Evolutionary conservation across 2,888 invertebrate genomes (phyloP).

Genomic region (Pristionchus arcanus): DNA sequence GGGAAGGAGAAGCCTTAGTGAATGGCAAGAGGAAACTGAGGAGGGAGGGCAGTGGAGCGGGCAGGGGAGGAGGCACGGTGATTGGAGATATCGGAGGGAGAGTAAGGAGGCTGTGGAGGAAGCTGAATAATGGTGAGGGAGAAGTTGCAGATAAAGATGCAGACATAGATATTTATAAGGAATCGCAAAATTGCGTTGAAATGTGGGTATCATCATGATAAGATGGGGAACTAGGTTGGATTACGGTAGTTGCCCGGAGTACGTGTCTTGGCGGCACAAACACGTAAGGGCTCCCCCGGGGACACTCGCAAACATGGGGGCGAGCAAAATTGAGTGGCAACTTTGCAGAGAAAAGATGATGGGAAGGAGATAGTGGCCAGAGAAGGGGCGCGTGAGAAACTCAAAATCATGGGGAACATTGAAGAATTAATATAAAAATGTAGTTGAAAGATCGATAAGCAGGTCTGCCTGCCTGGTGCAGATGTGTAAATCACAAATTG

Average conservation of each 20-base stretch:
- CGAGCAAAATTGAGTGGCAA: constrained; percentile 16
- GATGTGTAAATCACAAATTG: constrained; percentile 24
- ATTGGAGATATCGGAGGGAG: constrained; percentile 42
- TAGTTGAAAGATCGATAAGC: too few relatives aligned
- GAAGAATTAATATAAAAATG: neutral
- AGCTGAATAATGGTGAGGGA: constrained; percentile 42
- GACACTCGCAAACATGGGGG: neutral
- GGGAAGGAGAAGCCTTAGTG: constrained; percentile 52
- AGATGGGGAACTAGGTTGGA: too few relatives aligned
- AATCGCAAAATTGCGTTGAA: too few relatives aligned
- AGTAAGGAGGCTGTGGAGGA: constrained; percentile 51
- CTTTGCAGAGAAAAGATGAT: constrained; percentile 16
- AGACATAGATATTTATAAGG: too few relatives aligned
- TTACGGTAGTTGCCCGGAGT: too few relatives aligned
- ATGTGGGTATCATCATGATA: too few relatives aligned
- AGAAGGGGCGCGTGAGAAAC: neutral
- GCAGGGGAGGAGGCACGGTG: constrained; percentile 23
- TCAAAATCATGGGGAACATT: neutral
- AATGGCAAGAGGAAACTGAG: constrained; percentile 55
- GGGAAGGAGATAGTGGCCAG: neutral
- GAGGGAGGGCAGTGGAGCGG: constrained; percentile 39
- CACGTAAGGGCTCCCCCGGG: neutral
- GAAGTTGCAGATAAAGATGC: too few relatives aligned
- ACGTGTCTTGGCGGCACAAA: neutral
- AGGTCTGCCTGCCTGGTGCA: neutral